These are phyloP conservation scores for Mythimna impura DNA, from an alignment of 2,888 invertebrate species.

Conservation along the genomic window DNA sequence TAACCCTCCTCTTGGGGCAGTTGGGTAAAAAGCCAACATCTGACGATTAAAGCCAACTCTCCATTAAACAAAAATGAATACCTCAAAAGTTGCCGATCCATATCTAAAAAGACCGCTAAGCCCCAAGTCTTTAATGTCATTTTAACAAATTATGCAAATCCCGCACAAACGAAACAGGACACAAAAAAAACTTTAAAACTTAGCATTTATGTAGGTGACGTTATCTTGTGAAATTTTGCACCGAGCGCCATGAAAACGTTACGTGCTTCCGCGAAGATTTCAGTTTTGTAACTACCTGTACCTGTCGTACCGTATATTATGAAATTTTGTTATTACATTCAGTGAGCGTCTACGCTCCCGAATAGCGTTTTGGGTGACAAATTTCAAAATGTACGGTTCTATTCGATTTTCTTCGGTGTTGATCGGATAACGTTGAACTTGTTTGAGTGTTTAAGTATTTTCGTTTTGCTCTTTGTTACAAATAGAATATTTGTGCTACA, in stretches of 20 bases:
- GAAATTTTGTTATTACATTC: constrained; percentile 61
- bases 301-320: constrained; percentile 70
- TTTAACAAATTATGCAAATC: constrained; percentile 54
- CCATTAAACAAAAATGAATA: constrained; percentile 12
- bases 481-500: constrained; percentile 1
- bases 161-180: constrained; percentile 48
- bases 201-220: constrained; percentile 70
- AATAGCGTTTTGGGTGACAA: constrained; percentile 60
- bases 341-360: constrained; percentile 53
- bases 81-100: constrained; percentile 14
- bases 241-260: constrained; percentile 73
- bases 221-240: constrained; percentile 75
- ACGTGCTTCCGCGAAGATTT: constrained; percentile 74
- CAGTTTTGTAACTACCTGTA: constrained; percentile 74
- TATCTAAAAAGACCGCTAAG: constrained; percentile 33
- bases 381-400: constrained; percentile 57
- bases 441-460: constrained; percentile 30
- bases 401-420: constrained; percentile 49
- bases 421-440: constrained; percentile 36
- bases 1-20: not conserved
- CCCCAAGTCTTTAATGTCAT: constrained; percentile 25
- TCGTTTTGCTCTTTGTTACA: not conserved
- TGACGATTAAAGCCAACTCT: not conserved
- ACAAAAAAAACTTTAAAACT: constrained; percentile 65
- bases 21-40: not conserved